Evolutionary conservation across 2,888 invertebrate species (phyloP).

Genomic region (Drosophila emarginata): DNA sequence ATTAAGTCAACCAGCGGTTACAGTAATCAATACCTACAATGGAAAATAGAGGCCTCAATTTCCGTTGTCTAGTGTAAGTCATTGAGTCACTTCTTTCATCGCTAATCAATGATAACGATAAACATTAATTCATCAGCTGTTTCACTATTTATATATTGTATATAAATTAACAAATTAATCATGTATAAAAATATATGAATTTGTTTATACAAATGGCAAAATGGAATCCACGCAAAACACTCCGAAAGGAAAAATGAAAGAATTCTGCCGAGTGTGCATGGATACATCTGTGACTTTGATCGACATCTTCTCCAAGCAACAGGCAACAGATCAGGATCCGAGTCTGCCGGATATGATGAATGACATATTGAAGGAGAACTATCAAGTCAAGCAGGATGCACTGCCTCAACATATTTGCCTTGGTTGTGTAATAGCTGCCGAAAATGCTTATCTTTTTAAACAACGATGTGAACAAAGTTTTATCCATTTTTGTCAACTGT

Average conservation of each 20-base stretch:
- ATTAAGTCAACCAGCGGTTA: no score
- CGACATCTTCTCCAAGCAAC: conserved; percentile 29
- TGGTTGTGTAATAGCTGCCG: conserved; percentile 32
- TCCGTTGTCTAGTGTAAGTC: no score
- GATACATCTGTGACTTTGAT: conserved; percentile 21
- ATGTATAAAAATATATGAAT: no score
- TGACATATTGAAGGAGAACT: conserved; percentile 29
- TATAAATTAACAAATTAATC: neutral
- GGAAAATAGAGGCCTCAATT: no score
- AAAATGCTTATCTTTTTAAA: conserved; percentile 44
- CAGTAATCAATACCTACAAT: no score
- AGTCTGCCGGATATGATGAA: conserved; percentile 43
- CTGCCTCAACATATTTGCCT: conserved; percentile 45
- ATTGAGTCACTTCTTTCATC: neutral
- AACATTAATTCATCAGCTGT: neutral
- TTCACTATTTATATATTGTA: neutral
- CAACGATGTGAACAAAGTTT: conserved; percentile 31
- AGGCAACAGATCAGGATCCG: neutral
- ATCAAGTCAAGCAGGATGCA: conserved; percentile 34
- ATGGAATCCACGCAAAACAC: conserved; percentile 11
- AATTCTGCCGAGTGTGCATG: conserved; percentile 44
- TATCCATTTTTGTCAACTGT: conserved; percentile 20
- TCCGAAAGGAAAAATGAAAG: neutral
- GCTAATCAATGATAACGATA: neutral
- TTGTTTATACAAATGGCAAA: neutral